phyloP scores from a whole-genome alignment of 2,888 invertebrate genomes.

The Capitulum mitella region DNA sequence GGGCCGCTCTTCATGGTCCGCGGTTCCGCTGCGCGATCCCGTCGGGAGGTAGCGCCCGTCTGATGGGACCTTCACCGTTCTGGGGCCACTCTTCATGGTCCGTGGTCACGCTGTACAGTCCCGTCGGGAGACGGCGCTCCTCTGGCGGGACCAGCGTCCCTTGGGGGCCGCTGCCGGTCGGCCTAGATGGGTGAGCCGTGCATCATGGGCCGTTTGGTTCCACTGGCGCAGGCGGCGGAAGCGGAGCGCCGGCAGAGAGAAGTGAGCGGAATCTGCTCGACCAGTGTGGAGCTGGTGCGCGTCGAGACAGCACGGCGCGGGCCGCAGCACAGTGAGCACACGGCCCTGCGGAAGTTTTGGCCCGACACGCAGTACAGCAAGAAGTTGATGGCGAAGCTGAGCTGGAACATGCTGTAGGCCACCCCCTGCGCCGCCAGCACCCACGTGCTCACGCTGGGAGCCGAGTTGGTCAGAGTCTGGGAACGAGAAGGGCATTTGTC shows the following conservation, averaged over 20 bases:
- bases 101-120: no score
- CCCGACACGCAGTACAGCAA: constrained; percentile 72
- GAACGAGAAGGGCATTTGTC: no score
- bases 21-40: no score
- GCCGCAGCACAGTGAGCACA: constrained; percentile 42
- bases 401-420: constrained; percentile 62
- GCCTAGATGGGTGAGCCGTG: background rate
- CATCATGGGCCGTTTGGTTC: background rate
- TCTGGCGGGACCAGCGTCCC: no score
- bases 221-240: background rate
- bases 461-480: background rate
- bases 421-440: constrained; percentile 55
- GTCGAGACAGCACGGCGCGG: constrained; percentile 30
- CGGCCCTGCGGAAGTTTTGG: constrained; percentile 64
- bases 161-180: background rate
- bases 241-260: constrained; percentile 38
- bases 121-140: no score
- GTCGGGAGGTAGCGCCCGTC: no score
- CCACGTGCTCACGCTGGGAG: constrained; percentile 10
- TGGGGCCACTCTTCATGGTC: no score
- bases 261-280: constrained; percentile 30
- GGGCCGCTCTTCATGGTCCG: no score
- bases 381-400: constrained; percentile 77
- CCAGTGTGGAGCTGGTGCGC: background rate
- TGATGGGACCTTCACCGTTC: no score